These are phyloP conservation scores for Forficula auricularia DNA, from an alignment of 1,140 invertebrate genomes.

Conservation along the genomic window DNA sequence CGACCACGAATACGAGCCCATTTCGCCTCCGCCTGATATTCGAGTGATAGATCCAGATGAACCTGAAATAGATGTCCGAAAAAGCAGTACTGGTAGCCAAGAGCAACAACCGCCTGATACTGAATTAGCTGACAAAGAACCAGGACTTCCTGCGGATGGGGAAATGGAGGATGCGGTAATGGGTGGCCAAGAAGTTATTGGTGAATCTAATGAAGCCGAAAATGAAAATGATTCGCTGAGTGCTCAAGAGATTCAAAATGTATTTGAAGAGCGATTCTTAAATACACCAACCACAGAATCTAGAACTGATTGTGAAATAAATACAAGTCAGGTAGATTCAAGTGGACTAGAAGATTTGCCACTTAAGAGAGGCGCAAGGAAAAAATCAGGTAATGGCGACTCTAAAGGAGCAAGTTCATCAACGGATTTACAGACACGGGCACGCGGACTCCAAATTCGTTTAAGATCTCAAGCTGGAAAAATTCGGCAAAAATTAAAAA, in stretches of 20 bases:
- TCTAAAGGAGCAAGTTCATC: neutral
- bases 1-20: conserved; percentile 78
- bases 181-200: conserved; percentile 2
- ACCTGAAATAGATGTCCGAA: neutral
- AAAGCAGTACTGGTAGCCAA: conserved; percentile 24
- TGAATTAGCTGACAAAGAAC: conserved; percentile 23
- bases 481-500: conserved; percentile 23
- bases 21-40: conserved; percentile 23
- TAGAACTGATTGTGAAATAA: conserved; percentile 43
- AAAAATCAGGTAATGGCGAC: conserved; percentile 20
- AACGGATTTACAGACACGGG: conserved; percentile 6
- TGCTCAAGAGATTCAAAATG: conserved; percentile 29
- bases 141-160: conserved; percentile 20
- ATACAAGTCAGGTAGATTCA: conserved; percentile 47
- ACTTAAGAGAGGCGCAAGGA: conserved; percentile 34
- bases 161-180: conserved; percentile 10
- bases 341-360: conserved; percentile 42
- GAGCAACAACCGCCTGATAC: conserved; percentile 18
- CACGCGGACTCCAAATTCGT: conserved; percentile 22
- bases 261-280: conserved; percentile 33
- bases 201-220: conserved; percentile 8
- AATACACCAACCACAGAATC: conserved; percentile 32
- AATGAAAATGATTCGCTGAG: conserved; percentile 18
- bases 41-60: conserved; percentile 7
- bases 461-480: conserved; percentile 26